Evolutionary conservation across 2,113 vertebrate species (phyloP), one percentile per base, ranked within the genome.

Genomic region (Mugil cephalus): DNA sequence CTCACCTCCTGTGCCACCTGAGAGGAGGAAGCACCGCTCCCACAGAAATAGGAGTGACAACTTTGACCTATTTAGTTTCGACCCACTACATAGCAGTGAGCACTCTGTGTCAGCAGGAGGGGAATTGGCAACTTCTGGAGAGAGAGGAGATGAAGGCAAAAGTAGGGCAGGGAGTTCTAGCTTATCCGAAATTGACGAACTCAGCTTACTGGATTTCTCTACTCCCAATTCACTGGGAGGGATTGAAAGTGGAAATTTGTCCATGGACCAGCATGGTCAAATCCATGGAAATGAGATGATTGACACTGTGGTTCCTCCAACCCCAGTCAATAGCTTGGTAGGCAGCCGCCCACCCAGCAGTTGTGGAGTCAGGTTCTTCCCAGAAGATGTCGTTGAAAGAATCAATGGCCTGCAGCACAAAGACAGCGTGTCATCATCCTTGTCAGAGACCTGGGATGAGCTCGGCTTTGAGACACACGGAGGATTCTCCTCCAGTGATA

Each of bases 251-350:
- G 61, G 73, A 55, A 55, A 65, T 62, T 83, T 67, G 18, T 84
- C 77, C 56, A 47, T 63, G 56, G 83, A 88, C 58, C 77, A 80
- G 6, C 77, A 64, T 70, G 88, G 85, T 79, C 86, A 87, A 54
- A 89, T 88, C 15, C 58, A 66, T n/a, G 78, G 46, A 19, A 70
- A 66, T 52, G 94, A 95, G 48, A 92, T 91, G 61, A 70, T 52
- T 40, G 94, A 95, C 50, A 94, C 92, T 34, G 92, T 92, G 69
- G 91, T 96, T 67, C 96, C 96, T 66, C 95, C 95, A 75, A 96
- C 96, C 60, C 96, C 95, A 21, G 94, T 95, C 90, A 98, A 97
- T 69, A 98, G 96, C 69, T 91, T 97, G 84, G 94, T 95, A 39
- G 96, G 96, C 79, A 94, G 89, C 58, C 95, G 95, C 62, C 95